These are phyloP conservation scores for Pseudomyrmex concolor DNA, from an alignment of 1,140 invertebrate genomes.

Conservation along the genomic window DNA sequence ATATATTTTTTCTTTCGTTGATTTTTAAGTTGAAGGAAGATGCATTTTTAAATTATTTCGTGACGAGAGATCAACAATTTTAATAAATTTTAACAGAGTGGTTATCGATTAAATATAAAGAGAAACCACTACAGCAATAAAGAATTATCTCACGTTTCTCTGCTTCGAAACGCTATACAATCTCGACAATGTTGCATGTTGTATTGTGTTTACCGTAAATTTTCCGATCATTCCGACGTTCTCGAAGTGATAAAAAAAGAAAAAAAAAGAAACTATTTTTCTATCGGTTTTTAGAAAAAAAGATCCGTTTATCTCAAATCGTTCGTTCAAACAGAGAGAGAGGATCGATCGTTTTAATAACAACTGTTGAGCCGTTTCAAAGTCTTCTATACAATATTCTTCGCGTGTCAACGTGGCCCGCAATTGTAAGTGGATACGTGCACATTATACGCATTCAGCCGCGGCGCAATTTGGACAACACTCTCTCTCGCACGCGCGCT, in stretches of 20 bases:
- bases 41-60: conserved; percentile 21
- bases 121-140: not conserved
- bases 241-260: conserved; percentile 24
- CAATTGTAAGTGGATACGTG: conserved; percentile 31
- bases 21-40: conserved; percentile 57
- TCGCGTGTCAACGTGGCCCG: conserved; percentile 56
- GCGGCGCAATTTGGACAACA: too few species aligned
- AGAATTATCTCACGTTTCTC: conserved; percentile 14
- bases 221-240: conserved; percentile 59
- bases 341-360: conserved; percentile 16
- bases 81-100: conserved; percentile 12
- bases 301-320: conserved; percentile 9
- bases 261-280: conserved; percentile 7
- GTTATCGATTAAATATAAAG: not conserved
- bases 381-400: conserved; percentile 42
- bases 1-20: not conserved
- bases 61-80: not conserved
- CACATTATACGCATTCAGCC: conserved; percentile 29
- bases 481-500: too few species aligned
- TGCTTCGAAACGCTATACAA: conserved; percentile 2
- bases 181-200: conserved; percentile 7
- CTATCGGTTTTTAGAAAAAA: conserved; percentile 25
- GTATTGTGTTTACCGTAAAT: conserved; percentile 44
- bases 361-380: conserved; percentile 60
- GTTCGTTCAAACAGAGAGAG: conserved; percentile 5